phyloP scores from a whole-genome alignment of 1,140 invertebrate genomes.

The Daktulosphaira vitifoliae region DNA sequence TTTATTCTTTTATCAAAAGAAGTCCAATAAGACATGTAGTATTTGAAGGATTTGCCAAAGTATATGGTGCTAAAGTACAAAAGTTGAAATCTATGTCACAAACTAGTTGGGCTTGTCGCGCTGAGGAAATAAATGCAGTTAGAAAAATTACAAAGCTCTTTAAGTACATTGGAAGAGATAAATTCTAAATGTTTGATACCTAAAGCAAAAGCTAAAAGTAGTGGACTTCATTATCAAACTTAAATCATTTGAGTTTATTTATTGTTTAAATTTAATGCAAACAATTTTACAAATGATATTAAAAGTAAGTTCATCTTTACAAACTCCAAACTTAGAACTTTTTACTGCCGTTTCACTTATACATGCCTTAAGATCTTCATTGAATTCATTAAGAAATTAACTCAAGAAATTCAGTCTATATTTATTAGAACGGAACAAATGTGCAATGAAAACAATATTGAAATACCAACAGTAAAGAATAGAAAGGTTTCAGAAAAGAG shows the following conservation, averaged over 20 bases:
- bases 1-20: constrained; percentile 35
- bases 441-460: constrained; percentile 3
- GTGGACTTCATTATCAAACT: constrained; percentile 27
- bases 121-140: constrained; percentile 34
- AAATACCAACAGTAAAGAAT: neutral
- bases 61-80: constrained; percentile 21
- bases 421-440: neutral
- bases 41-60: constrained; percentile 30
- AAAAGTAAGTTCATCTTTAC: constrained; percentile 32
- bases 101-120: constrained; percentile 31
- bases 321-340: constrained; percentile 27
- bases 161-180: constrained; percentile 18
- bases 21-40: constrained; percentile 35
- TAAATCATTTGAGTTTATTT: constrained; percentile 35
- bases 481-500: neutral
- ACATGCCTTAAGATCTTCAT: constrained; percentile 1
- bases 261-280: constrained; percentile 28
- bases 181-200: neutral
- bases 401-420: constrained; percentile 14
- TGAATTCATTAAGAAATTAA: constrained; percentile 14
- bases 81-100: constrained; percentile 33
- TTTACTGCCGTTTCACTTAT: constrained; percentile 23
- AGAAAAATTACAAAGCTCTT: constrained; percentile 17
- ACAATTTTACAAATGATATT: constrained; percentile 34
- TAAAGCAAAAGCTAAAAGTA: constrained; percentile 20